Evolutionary conservation across 2,888 invertebrate species (phyloP).

Genomic region (Deilephila porcellus): DNA sequence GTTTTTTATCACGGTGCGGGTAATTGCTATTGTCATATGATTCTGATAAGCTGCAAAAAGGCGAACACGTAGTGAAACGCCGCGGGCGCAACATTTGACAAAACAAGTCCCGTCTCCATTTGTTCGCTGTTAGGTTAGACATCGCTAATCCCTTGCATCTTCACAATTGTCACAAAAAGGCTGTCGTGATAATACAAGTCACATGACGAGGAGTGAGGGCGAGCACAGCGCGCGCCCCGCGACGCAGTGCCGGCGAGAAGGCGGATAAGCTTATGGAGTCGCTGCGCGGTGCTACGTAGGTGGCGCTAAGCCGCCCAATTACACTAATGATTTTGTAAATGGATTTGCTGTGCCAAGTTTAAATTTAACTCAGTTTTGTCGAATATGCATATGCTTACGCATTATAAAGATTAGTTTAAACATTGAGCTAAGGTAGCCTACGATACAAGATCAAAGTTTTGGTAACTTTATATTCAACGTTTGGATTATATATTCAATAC

Average conservation of each 20-base stretch:
- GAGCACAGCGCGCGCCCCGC: too few relatives aligned
- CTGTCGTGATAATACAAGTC: constrained; percentile 19
- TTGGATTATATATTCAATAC: too few relatives aligned
- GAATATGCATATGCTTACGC: neutral
- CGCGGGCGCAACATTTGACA: constrained; percentile 67
- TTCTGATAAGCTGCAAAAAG: constrained; percentile 73
- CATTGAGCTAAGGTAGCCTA: too few relatives aligned
- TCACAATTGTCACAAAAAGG: constrained; percentile 43
- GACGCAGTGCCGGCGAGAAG: neutral
- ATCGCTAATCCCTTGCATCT: constrained; percentile 64
- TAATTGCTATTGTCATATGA: constrained; percentile 61
- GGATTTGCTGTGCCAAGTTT: neutral
- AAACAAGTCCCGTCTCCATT: constrained; percentile 71
- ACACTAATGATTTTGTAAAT: constrained; percentile 3
- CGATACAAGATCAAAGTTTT: too few relatives aligned
- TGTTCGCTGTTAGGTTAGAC: constrained; percentile 70
- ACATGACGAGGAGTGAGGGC: neutral
- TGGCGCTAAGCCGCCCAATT: constrained; percentile 12
- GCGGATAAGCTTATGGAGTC: constrained; percentile 17
- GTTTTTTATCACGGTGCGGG: constrained; percentile 39
- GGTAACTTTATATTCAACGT: too few relatives aligned
- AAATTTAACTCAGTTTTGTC: neutral
- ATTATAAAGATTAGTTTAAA: too few relatives aligned
- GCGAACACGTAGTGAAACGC: constrained; percentile 66
- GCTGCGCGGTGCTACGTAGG: constrained; percentile 9